These are phyloP conservation scores for Chloromyia formosa DNA, from an alignment of 2,888 invertebrate genomes.

Conservation along the genomic window DNA sequence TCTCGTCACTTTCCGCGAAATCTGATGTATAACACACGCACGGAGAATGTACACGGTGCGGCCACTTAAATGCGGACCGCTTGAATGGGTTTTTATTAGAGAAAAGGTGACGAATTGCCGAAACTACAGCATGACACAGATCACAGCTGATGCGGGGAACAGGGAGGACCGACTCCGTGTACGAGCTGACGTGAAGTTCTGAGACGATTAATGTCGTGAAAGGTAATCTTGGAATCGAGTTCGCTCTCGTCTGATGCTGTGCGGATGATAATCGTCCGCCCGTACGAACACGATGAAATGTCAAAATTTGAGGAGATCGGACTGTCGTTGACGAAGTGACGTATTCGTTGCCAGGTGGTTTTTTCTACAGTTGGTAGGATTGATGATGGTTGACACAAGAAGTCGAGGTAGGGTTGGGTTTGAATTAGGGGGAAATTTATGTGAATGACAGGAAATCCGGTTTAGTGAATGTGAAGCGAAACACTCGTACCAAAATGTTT, in stretches of 20 bases:
- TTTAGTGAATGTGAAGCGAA: background rate
- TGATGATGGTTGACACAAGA: constrained; percentile 15
- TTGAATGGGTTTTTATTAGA: background rate
- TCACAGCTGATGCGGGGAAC: constrained; percentile 9
- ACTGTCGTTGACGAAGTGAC: constrained; percentile 1
- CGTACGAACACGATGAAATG: constrained; percentile 17
- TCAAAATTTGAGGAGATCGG: constrained; percentile 22
- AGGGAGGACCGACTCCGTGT: background rate
- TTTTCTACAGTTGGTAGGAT: background rate
- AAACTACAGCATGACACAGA: constrained; percentile 33
- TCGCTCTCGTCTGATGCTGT: background rate
- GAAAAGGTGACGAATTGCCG: background rate
- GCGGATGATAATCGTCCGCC: background rate
- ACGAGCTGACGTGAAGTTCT: background rate
- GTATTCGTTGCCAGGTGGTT: background rate
- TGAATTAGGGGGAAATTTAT: constrained; percentile 13
- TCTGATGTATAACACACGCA: background rate
- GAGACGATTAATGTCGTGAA: background rate
- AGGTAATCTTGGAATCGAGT: background rate
- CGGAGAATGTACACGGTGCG: background rate
- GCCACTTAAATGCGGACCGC: background rate
- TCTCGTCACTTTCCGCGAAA: background rate
- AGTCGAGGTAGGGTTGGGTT: constrained; percentile 12
- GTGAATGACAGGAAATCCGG: background rate
- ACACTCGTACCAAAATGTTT: too few relatives aligned